Conservation (phyloP, 2,113 vertebrate species). For the Synchiropus splendidus region DNA sequence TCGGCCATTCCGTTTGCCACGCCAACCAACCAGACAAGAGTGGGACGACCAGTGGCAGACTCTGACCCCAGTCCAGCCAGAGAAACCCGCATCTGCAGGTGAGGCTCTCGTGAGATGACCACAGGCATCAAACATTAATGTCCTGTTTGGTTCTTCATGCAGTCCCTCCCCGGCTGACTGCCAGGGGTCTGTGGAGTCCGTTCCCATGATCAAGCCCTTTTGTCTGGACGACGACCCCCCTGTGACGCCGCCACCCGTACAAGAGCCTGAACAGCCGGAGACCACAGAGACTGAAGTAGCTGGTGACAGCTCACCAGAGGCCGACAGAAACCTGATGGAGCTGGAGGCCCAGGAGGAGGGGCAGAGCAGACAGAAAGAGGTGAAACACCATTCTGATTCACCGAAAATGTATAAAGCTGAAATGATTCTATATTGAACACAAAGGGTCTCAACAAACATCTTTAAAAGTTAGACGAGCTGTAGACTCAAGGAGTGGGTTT, state of each 20-base stretch:
- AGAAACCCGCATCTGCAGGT: slow-evolving; percentile 56
- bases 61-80: background rate
- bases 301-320: background rate
- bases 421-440: too few relatives aligned
- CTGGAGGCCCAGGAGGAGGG: slow-evolving; percentile 17
- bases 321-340: slow-evolving; percentile 9
- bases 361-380: slow-evolving; percentile 27
- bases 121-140: background rate
- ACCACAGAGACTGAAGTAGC: background rate
- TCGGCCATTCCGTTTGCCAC: slow-evolving; percentile 57
- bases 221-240: slow-evolving; percentile 33
- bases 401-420: too few relatives aligned
- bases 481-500: too few relatives aligned
- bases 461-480: too few relatives aligned
- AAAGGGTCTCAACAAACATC: too few relatives aligned
- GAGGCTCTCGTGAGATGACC: slow-evolving; percentile 9
- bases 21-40: slow-evolving; percentile 46
- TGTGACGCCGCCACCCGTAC: background rate
- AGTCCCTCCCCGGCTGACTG: slow-evolving; percentile 9
- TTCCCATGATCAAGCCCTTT: slow-evolving; percentile 44
- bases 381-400: slow-evolving; percentile 10
- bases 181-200: slow-evolving; percentile 2
- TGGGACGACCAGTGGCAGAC: slow-evolving; percentile 1
- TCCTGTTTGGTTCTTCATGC: background rate
- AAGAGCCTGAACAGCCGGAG: slow-evolving; percentile 15